Evolutionary conservation across 2,797 vertebrate species (phyloP).

Genomic region (Scleropages formosus): DNA sequence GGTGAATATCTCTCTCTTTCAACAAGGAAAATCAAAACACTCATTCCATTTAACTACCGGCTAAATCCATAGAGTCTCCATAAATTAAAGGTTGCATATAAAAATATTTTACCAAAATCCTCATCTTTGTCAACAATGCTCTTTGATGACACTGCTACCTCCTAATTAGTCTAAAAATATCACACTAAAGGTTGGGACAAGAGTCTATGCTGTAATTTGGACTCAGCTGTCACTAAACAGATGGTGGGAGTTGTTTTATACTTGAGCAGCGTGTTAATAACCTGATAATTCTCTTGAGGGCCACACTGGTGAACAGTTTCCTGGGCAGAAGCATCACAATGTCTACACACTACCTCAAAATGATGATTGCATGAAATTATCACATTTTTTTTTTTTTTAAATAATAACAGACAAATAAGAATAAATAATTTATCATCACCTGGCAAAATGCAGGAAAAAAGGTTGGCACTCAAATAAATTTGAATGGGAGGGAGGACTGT

Average conservation of each 20-base stretch:
- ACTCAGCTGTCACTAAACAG: background rate
- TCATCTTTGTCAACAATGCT: background rate
- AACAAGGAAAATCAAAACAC: conserved; percentile 19
- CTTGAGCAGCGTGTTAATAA: too few relatives aligned
- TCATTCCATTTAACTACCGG: conserved; percentile 11
- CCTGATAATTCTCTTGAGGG: background rate
- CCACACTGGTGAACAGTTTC: background rate
- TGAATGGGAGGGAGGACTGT: background rate
- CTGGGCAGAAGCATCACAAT: conserved; percentile 22
- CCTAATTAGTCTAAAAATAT: background rate
- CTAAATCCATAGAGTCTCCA: conserved; percentile 6
- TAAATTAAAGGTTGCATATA: conserved; percentile 27
- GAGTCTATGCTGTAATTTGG: background rate
- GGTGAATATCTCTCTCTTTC: conserved; percentile 1
- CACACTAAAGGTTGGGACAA: background rate
- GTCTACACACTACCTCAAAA: conserved; percentile 21
- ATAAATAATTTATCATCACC: conserved; percentile 48
- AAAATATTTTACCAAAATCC: conserved; percentile 20
- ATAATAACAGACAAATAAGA: conserved; percentile 39
- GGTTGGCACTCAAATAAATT: conserved; percentile 29
- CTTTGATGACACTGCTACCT: background rate
- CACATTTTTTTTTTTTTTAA: conserved; percentile 31
- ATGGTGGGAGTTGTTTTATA: background rate
- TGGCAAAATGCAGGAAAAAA: conserved; percentile 33
- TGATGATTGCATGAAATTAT: conserved; percentile 30